Evolutionary conservation across 2,113 vertebrate species (phyloP).

Genomic region (Pycnonotus jocosus): DNA sequence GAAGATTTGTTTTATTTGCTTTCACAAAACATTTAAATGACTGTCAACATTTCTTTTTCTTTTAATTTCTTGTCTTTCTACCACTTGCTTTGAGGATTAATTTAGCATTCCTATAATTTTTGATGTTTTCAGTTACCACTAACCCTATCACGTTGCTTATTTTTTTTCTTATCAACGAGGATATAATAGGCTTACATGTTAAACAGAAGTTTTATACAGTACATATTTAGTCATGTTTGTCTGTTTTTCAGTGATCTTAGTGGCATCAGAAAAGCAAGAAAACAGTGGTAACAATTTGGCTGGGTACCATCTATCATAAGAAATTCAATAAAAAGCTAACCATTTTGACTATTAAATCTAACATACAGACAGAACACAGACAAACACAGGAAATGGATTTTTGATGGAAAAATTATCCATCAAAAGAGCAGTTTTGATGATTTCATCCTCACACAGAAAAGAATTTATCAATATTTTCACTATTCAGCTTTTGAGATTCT

Average conservation of each 20-base stretch:
- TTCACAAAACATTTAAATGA: background rate
- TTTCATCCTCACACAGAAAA: background rate
- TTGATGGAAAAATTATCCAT: background rate
- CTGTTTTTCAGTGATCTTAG: background rate
- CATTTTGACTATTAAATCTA: background rate
- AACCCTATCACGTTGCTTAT: rapidly evolving
- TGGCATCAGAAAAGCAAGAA: background rate
- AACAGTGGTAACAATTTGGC: background rate
- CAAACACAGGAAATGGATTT: background rate
- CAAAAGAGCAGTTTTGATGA: background rate
- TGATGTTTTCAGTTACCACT: background rate
- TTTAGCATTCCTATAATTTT: background rate
- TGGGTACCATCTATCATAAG: background rate
- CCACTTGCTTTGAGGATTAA: background rate
- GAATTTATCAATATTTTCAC: background rate
- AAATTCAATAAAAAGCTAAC: background rate
- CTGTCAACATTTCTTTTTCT: background rate
- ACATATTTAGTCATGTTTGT: background rate
- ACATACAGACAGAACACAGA: background rate
- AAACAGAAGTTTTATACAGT: background rate
- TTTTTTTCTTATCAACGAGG: background rate
- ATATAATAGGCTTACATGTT: background rate
- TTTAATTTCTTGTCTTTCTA: background rate
- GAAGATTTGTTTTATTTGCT: background rate
- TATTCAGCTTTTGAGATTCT: background rate